Percentiles rank a stretch among this genome's conserved stretches.
Conservation (phyloP, 2,888 invertebrate species). For the Osmoderma eremita region DNA sequence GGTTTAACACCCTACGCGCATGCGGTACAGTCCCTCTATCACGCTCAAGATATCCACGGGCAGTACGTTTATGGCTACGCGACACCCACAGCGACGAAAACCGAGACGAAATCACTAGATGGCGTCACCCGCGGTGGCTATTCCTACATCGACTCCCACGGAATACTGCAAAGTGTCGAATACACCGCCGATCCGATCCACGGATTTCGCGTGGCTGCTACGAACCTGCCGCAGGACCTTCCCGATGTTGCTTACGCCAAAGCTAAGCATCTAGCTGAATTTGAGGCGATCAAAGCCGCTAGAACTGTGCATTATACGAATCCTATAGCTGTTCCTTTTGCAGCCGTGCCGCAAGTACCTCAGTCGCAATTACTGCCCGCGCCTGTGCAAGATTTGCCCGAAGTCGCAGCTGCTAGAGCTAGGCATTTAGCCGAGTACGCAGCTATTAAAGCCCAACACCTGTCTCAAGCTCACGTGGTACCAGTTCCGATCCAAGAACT, state of each 20-base stretch:
- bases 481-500: slow-evolving; percentile 63
- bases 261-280: slow-evolving; percentile 58
- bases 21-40: slow-evolving; percentile 63
- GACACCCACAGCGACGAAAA: slow-evolving; percentile 73
- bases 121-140: slow-evolving; percentile 74
- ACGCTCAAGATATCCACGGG: slow-evolving; percentile 69
- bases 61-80: slow-evolving; percentile 72
- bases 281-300: slow-evolving; percentile 56
- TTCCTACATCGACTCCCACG: slow-evolving; percentile 75
- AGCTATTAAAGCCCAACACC: slow-evolving; percentile 44
- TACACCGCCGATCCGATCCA: slow-evolving; percentile 72
- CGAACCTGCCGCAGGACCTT: slow-evolving; percentile 70
- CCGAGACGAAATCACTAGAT: slow-evolving; percentile 70
- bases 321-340: slow-evolving; percentile 52
- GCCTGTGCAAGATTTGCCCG: slow-evolving; percentile 54
- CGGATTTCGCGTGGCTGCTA: slow-evolving; percentile 74
- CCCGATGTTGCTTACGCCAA: slow-evolving; percentile 60
- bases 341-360: slow-evolving; percentile 49
- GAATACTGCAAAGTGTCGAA: slow-evolving; percentile 72
- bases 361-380: slow-evolving; percentile 28
- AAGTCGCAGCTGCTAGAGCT: slow-evolving; percentile 56
- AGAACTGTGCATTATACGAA: slow-evolving; percentile 55
- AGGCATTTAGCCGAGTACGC: slow-evolving; percentile 53
- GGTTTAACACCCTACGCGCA: slow-evolving; percentile 57
- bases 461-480: slow-evolving; percentile 34